Evolutionary conservation across 1,140 invertebrate species (phyloP), one percentile per base, ranked within the genome.

Genomic region (Centruroides sculpturatus): DNA sequence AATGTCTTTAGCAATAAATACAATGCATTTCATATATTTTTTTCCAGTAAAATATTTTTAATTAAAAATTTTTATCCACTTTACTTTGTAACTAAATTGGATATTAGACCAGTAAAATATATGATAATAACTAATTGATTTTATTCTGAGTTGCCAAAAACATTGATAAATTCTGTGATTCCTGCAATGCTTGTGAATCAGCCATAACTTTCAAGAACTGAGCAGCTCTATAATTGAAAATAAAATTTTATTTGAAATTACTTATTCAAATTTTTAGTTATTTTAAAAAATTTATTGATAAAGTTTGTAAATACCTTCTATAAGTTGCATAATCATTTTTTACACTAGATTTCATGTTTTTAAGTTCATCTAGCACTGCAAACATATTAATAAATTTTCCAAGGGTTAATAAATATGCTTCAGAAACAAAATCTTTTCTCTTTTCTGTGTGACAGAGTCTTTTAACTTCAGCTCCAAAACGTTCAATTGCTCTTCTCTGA

Each of bases 371-470:
- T 7, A 99, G 77, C 6, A 98, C 93, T 55, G 94, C 95, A 81
- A 99, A 99, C 95, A 99, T 99, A 75, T 99, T 99, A 46, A 99
- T 93, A 70, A 99, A 97, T 78, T 98, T 97, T 55, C 95, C 97
- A n/a, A 99, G 79, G 0, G 95, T 98, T 41, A 99, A 77, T 4
- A 99, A 77, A 75, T 99, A 99, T 0, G 96, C 93, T 76, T 99
- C 96, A 0, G 94, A 99, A 0, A 99, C 92, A 79, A 99, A 99
- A 75, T 99, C 96, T 76, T 97, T 92, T 41, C 90, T 80, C 75
- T 97, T 98, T 75, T 98, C 93, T 41, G 87, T 83, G 77, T 98
- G 94, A 74, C 95, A 98, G 0, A 99, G 76, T 6, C 94, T 80
- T 70, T 94, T 92, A 0, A 99, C 89, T 78, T 99, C 96, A 52